Conservation (phyloP, 2,113 vertebrate genomes). For the Psilopogon haemacephalus region DNA sequence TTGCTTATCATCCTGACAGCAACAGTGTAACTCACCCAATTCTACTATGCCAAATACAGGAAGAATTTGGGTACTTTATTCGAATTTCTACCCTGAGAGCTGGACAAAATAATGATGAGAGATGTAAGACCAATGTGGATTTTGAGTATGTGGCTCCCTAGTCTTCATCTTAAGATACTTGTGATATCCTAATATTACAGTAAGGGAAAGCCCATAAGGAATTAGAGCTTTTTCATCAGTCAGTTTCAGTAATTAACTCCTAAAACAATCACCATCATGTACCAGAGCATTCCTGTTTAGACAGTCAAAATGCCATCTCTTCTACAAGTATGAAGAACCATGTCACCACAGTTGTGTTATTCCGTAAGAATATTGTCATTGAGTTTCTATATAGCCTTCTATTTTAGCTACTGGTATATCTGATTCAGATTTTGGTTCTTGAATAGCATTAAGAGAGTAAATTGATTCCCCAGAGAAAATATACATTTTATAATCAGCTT, state of each 20-base stretch:
- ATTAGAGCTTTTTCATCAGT: background rate
- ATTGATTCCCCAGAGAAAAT: background rate
- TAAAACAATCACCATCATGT: background rate
- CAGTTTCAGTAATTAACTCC: background rate
- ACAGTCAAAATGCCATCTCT: background rate
- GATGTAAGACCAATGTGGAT: background rate
- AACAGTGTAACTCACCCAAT: fast-evolving
- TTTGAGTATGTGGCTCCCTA: background rate
- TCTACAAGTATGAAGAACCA: background rate
- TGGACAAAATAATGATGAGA: background rate
- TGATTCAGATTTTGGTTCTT: background rate
- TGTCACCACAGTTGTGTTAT: background rate
- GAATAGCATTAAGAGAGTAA: background rate
- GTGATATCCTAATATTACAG: background rate
- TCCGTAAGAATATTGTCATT: background rate
- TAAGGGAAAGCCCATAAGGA: background rate
- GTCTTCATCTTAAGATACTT: background rate
- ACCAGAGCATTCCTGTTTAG: background rate
- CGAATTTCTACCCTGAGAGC: background rate
- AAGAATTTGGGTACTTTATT: background rate
- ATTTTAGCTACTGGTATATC: background rate
- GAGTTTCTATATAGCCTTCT: background rate
- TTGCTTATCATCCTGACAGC: background rate
- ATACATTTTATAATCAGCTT: background rate
- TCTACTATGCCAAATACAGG: background rate